These are phyloP conservation scores for Elanoides forficatus DNA, from an alignment of 2,113 vertebrate genomes.

Conservation along the genomic window DNA sequence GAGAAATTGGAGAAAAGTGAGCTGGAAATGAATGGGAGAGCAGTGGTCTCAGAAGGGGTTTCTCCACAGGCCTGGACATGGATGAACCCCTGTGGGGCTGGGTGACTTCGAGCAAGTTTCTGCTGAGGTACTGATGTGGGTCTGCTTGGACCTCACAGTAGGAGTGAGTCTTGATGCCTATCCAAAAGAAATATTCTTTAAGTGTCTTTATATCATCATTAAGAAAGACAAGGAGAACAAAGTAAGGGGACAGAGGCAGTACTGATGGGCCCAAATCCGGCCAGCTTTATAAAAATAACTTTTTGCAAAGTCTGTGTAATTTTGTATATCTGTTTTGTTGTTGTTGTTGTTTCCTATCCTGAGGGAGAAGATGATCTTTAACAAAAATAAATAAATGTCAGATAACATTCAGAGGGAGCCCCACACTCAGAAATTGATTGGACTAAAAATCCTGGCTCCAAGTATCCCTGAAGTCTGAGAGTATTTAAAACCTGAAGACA, in stretches of 20 bases:
- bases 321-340: not conserved
- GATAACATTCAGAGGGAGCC: slow-evolving; percentile 1
- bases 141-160: not conserved
- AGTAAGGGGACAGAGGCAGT: not conserved
- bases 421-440: not conserved
- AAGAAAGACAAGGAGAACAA: slow-evolving; percentile 45
- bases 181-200: slow-evolving; percentile 22
- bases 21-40: not conserved
- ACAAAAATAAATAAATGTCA: slow-evolving; percentile 50
- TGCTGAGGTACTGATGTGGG: not conserved
- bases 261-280: not conserved
- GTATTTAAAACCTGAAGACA: slow-evolving; percentile 24
- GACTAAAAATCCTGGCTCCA: slow-evolving; percentile 31
- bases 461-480: slow-evolving; percentile 4
- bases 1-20: not conserved
- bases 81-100: not conserved
- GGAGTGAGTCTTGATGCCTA: not conserved
- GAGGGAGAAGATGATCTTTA: slow-evolving; percentile 32
- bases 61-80: not conserved
- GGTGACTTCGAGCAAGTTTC: not conserved
- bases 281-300: slow-evolving; percentile 44
- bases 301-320: slow-evolving; percentile 44
- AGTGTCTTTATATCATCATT: slow-evolving; percentile 49
- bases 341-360: not conserved
- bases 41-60: not conserved